Evolutionary conservation across 1,140 invertebrate genomes (phyloP).

Genomic region (Rhagoletis pomonella): DNA sequence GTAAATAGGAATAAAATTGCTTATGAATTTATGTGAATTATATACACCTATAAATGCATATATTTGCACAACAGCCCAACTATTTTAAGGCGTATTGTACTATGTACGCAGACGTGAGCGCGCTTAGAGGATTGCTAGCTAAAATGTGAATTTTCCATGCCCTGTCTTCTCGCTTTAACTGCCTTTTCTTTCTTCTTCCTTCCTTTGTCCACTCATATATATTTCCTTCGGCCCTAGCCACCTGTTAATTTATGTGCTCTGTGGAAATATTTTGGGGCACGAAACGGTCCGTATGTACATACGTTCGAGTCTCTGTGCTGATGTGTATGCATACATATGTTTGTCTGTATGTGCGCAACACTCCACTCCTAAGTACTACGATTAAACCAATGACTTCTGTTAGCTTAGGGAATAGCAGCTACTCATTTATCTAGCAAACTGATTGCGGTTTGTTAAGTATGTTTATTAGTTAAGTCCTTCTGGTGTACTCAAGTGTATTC

Average conservation of each 20-base stretch:
- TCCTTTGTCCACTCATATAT: not conserved
- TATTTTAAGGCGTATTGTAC: not conserved
- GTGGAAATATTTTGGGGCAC: not conserved
- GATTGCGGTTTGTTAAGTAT: not conserved
- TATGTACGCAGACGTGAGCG: not conserved
- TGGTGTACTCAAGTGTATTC: not conserved
- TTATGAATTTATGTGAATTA: not conserved
- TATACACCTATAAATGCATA: not conserved
- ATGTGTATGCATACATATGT: not conserved
- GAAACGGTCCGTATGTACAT: not conserved
- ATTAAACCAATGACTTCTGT: constrained; percentile 30
- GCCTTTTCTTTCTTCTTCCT: not conserved
- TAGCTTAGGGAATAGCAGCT: constrained; percentile 3
- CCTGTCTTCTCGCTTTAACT: too few species aligned
- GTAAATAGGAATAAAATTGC: not conserved
- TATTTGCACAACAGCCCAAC: not conserved
- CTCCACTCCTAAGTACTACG: not conserved
- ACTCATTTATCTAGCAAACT: constrained; percentile 1
- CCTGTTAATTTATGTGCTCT: constrained; percentile 22
- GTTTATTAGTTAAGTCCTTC: not conserved
- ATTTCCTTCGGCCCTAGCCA: not conserved
- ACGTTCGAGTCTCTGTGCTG: too few species aligned
- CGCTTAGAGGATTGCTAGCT: not conserved
- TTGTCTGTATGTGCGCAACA: not conserved
- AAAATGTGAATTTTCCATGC: not conserved